A percentile compares a stretch with the other conserved stretches of the same genome.
Conservation (phyloP, 2,797 vertebrate genomes). For the Microctenopoma steveboyesi region DNA sequence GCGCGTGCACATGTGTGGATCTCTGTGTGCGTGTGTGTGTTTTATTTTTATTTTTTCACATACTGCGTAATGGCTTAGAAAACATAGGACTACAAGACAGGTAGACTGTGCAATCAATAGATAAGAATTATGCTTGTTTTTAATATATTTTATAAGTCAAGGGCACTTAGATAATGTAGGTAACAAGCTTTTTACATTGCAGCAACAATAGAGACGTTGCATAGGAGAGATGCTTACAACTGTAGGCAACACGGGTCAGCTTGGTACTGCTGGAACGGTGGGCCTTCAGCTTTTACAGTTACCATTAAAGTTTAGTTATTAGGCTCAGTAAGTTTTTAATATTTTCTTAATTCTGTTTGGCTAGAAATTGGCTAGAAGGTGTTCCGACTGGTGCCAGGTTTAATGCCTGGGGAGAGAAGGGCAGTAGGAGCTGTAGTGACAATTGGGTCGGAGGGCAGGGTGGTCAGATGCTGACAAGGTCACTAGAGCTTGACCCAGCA, state of each 20-base stretch:
- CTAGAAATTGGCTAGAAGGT: slow-evolving; percentile 61
- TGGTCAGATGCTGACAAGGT: slow-evolving; percentile 34
- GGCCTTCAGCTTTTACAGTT: slow-evolving; percentile 66
- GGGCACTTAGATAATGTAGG: neutral
- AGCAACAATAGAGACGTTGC: slow-evolving; percentile 17
- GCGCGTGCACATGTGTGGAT: too few relatives aligned
- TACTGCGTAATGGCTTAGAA: too few relatives aligned
- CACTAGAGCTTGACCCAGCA: slow-evolving; percentile 33
- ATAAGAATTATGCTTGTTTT: slow-evolving; percentile 1
- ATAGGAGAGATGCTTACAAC: slow-evolving; percentile 15
- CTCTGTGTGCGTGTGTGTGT: too few relatives aligned
- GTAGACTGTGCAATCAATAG: too few relatives aligned
- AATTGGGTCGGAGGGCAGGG: slow-evolving; percentile 25
- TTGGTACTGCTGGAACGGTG: slow-evolving; percentile 39
- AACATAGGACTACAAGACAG: too few relatives aligned
- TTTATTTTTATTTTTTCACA: neutral
- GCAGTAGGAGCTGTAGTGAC: slow-evolving; percentile 25
- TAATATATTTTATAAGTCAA: slow-evolving; percentile 8
- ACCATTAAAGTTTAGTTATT: slow-evolving; percentile 82
- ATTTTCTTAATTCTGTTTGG: slow-evolving; percentile 76
- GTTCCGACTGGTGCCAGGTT: slow-evolving; percentile 65
- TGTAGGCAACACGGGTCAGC: slow-evolving; percentile 19
- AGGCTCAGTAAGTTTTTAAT: slow-evolving; percentile 80
- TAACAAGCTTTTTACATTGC: slow-evolving; percentile 23
- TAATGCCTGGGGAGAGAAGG: slow-evolving; percentile 32